phyloP scores from a whole-genome alignment of 2,797 vertebrate species.

The Buphagus erythrorhynchus region DNA sequence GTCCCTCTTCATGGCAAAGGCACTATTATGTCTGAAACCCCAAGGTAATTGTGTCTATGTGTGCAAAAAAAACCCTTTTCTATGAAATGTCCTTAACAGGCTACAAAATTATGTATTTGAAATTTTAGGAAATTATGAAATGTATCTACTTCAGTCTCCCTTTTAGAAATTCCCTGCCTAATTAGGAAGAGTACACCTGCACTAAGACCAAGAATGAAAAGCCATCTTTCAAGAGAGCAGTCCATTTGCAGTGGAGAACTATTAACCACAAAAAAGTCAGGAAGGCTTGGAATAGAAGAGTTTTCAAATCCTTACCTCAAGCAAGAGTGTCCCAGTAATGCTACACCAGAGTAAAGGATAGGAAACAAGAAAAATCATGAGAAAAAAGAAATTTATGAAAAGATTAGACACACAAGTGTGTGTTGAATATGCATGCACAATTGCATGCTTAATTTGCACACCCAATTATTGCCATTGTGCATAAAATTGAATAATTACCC shows the following conservation, averaged over 20 bases:
- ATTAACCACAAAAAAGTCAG: not conserved
- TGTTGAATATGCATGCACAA: slow-evolving; percentile 75
- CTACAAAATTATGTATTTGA: not conserved
- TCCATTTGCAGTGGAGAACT: not conserved
- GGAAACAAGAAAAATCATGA: not conserved
- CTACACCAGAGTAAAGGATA: not conserved
- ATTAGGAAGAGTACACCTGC: not conserved
- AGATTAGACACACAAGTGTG: slow-evolving; percentile 68
- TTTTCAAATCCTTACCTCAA: not conserved
- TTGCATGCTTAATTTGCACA: slow-evolving; percentile 76
- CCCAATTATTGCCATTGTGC: slow-evolving; percentile 73
- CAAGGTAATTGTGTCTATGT: not conserved
- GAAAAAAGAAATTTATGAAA: slow-evolving; percentile 37
- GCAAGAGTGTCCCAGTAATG: not conserved
- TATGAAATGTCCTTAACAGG: not conserved
- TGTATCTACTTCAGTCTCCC: not conserved
- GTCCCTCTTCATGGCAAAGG: not conserved
- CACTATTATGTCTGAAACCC: not conserved
- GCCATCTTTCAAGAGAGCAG: not conserved
- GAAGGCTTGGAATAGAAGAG: not conserved
- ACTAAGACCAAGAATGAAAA: not conserved
- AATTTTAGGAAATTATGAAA: not conserved
- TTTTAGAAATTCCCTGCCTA: not conserved
- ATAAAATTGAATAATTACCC: slow-evolving; percentile 77
- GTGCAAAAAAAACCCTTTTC: not conserved